These are phyloP conservation scores for Elanoides forficatus DNA, from an alignment of 2,113 vertebrate genomes.

Conservation along the genomic window DNA sequence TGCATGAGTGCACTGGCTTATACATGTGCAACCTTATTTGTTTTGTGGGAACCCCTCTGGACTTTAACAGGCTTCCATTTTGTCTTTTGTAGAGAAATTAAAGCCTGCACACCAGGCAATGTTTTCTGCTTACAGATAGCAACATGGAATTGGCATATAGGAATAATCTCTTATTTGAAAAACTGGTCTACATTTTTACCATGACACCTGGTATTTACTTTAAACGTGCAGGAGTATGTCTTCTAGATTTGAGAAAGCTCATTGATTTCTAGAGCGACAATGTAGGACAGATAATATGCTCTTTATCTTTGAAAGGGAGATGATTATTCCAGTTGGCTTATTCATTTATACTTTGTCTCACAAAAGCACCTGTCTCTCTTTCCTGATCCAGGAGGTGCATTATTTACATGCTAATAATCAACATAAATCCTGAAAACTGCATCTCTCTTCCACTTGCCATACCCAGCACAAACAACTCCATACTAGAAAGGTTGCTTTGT, in stretches of 20 bases:
- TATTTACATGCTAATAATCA: not conserved
- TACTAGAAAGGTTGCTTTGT: not conserved
- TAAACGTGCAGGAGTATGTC: not conserved
- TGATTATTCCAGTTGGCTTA: not conserved
- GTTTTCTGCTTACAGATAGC: not conserved
- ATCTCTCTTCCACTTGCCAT: not conserved
- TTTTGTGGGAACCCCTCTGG: not conserved
- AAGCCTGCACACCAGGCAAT: not conserved
- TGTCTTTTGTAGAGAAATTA: not conserved
- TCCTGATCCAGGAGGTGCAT: not conserved
- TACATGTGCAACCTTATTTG: not conserved
- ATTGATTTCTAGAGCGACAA: not conserved
- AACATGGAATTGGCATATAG: not conserved
- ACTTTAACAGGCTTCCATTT: constrained; percentile 7
- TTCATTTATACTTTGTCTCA: not conserved
- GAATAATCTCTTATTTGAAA: not conserved
- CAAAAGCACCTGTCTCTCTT: not conserved
- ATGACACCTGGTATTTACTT: not conserved
- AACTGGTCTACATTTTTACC: not conserved
- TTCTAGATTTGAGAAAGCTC: not conserved
- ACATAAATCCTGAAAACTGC: not conserved
- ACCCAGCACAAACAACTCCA: not conserved
- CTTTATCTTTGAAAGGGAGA: not conserved
- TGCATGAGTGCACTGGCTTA: not conserved
- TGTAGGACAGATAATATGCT: not conserved